phyloP scores from a whole-genome alignment of 2,888 invertebrate genomes.

The Cabera pusaria region DNA sequence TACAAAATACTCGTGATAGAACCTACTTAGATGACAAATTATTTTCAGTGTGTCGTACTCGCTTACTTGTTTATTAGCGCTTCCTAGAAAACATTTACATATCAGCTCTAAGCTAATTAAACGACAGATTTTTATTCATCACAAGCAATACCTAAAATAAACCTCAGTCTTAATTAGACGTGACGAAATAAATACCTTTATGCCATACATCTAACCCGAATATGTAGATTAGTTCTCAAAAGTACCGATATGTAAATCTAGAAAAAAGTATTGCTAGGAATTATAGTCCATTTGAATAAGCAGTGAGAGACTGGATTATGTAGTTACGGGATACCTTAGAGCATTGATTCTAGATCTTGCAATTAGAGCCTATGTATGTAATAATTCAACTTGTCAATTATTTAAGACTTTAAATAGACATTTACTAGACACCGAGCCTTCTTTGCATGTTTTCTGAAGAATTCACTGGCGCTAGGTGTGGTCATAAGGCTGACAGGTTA shows the following conservation, averaged over 20 bases:
- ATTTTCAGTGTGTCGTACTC: slow-evolving; percentile 9
- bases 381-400: slow-evolving; percentile 34
- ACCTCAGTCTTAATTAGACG: slow-evolving; percentile 22
- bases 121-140: slow-evolving; percentile 10
- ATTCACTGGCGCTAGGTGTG: slow-evolving; percentile 15
- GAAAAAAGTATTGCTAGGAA: slow-evolving; percentile 30
- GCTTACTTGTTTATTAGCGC: slow-evolving; percentile 17
- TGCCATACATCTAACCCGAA: slow-evolving; percentile 25
- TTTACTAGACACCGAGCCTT: slow-evolving; percentile 3
- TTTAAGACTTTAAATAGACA: slow-evolving; percentile 24
- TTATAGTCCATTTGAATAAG: slow-evolving; percentile 31
- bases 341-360: slow-evolving; percentile 26
- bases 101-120: slow-evolving; percentile 3
- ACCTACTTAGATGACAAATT: slow-evolving; percentile 10
- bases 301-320: slow-evolving; percentile 26
- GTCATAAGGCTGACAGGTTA: no score
- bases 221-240: slow-evolving; percentile 33
- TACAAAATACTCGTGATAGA: slow-evolving; percentile 18
- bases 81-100: slow-evolving; percentile 17
- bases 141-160: slow-evolving; percentile 14
- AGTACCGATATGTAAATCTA: slow-evolving; percentile 29
- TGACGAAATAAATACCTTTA: slow-evolving; percentile 32
- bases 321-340: slow-evolving; percentile 26
- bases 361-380: slow-evolving; percentile 31
- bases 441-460: slow-evolving; percentile 18